Percentiles rank a stretch among this genome's conserved stretches.
Conservation (phyloP, 2,888 invertebrate species). For the Agonum fuliginosum region DNA sequence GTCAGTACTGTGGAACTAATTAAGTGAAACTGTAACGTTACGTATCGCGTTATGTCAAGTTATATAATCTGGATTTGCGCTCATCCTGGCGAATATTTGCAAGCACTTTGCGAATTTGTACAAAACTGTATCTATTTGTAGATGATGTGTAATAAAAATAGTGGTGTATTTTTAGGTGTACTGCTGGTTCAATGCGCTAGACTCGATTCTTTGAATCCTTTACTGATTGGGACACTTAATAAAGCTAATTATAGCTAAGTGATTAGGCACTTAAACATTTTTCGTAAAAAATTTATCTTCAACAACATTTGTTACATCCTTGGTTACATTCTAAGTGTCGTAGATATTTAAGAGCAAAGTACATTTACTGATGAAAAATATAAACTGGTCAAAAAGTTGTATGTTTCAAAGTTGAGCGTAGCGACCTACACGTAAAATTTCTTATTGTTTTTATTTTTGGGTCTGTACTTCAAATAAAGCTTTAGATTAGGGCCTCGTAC, state of each 20-base stretch:
- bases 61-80: slow-evolving; percentile 8
- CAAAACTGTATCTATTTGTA: slow-evolving; percentile 16
- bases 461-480: no score
- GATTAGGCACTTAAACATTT: background rate
- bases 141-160: slow-evolving; percentile 17
- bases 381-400: no score
- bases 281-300: background rate
- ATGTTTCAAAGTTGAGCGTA: no score
- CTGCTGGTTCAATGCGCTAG: slow-evolving; percentile 34
- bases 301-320: background rate
- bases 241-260: slow-evolving; percentile 8
- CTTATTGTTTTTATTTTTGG: no score
- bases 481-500: no score
- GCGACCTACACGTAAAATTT: no score
- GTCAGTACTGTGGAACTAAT: slow-evolving; percentile 4
- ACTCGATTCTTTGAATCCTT: slow-evolving; percentile 26
- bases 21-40: slow-evolving; percentile 25
- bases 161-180: slow-evolving; percentile 4
- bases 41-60: background rate
- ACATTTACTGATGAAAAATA: no score
- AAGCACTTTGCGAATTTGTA: slow-evolving; percentile 22
- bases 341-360: no score
- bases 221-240: background rate
- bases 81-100: background rate
- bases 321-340: no score